phyloP scores from a whole-genome alignment of 2,888 invertebrate species.

The Noctua fimbriata region DNA sequence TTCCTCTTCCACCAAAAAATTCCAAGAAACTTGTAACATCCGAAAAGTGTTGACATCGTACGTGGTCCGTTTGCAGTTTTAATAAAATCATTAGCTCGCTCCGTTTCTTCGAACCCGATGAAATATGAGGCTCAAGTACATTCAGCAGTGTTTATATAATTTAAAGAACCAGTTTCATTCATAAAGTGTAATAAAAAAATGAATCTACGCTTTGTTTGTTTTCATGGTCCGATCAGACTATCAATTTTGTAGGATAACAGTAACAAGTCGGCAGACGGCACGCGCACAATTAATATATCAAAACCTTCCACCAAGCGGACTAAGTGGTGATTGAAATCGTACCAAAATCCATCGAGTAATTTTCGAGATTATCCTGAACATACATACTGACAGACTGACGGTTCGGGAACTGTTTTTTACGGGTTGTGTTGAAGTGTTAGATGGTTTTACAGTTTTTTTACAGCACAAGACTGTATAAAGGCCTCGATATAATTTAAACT shows the following conservation, averaged over 20 bases:
- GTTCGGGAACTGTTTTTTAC: slow-evolving; percentile 50
- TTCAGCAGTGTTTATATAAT: slow-evolving; percentile 61
- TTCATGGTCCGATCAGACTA: slow-evolving; percentile 43
- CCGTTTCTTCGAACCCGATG: slow-evolving; percentile 64
- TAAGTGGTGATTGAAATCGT: slow-evolving; percentile 49
- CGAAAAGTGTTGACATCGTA: slow-evolving; percentile 39
- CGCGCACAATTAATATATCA: slow-evolving; percentile 47
- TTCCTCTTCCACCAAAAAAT: slow-evolving; percentile 40
- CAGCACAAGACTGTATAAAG: slow-evolving; percentile 32
- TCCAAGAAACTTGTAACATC: slow-evolving; percentile 49
- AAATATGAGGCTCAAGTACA: slow-evolving; percentile 56
- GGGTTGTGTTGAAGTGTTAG: slow-evolving; percentile 47
- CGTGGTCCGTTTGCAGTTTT: slow-evolving; percentile 48
- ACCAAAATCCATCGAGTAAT: slow-evolving; percentile 49
- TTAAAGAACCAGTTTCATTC: slow-evolving; percentile 68
- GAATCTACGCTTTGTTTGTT: slow-evolving; percentile 50
- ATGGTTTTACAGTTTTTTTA: slow-evolving; percentile 43
- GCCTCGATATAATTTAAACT: slow-evolving; percentile 43
- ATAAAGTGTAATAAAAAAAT: slow-evolving; percentile 62
- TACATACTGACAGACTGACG: slow-evolving; percentile 49
- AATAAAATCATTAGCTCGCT: slow-evolving; percentile 63
- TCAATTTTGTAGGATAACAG: slow-evolving; percentile 34
- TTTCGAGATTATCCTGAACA: slow-evolving; percentile 60
- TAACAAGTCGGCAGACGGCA: slow-evolving; percentile 19
- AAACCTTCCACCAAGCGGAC: slow-evolving; percentile 27